phyloP scores from a whole-genome alignment of 2,888 invertebrate genomes.

The Drosophila yooni region DNA sequence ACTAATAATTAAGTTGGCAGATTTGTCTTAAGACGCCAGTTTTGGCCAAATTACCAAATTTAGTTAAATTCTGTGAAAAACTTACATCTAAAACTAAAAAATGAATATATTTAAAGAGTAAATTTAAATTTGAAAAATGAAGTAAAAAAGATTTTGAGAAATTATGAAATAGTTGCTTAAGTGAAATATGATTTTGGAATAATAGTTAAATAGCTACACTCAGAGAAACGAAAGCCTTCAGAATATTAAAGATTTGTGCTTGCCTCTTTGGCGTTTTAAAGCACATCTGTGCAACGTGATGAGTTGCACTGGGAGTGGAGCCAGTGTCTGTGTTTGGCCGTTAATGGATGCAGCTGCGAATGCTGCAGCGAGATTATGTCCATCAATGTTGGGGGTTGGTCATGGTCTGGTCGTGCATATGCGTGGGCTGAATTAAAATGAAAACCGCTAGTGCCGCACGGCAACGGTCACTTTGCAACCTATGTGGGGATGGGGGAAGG shows the following conservation, averaged over 20 bases:
- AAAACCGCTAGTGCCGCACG: conserved; percentile 61
- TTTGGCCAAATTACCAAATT: not conserved
- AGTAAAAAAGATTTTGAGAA: not conserved
- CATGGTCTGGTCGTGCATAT: conserved; percentile 27
- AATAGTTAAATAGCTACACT: rapidly evolving
- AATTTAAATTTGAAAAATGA: not conserved
- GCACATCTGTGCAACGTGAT: not conserved
- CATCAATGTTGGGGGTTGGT: conserved; percentile 10
- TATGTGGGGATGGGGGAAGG: conserved; percentile 1
- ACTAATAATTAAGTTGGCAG: not conserved
- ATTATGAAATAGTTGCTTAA: not conserved
- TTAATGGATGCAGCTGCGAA: conserved; percentile 18
- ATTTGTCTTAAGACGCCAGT: not conserved
- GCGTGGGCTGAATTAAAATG: conserved; percentile 37
- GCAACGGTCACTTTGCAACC: conserved; percentile 54
- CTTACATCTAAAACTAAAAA: not conserved
- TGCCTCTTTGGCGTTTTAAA: conserved; percentile 17
- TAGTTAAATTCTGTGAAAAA: not conserved
- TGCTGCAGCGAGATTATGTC: conserved; percentile 27
- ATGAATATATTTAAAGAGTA: not conserved
- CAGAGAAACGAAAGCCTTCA: not conserved
- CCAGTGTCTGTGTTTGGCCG: conserved; percentile 20
- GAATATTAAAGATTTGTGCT: not conserved
- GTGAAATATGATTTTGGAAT: not conserved
- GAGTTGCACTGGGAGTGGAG: not conserved